A percentile compares a stretch with the other conserved stretches of the same genome.
phyloP scores from a whole-genome alignment of 2,113 vertebrate species.

The Gallinago undulata region DNA sequence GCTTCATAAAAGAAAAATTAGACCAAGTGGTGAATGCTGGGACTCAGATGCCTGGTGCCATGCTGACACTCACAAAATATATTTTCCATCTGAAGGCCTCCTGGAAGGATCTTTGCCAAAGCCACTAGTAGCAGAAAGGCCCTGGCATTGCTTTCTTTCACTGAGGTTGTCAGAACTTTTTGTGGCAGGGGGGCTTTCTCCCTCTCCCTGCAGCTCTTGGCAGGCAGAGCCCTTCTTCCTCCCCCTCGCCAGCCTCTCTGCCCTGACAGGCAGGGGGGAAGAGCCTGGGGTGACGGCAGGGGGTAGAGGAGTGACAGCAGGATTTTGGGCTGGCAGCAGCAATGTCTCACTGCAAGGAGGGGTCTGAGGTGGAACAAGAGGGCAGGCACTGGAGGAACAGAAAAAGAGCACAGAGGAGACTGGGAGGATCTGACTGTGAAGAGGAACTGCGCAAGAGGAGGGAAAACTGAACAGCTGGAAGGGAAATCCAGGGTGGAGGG shows the following conservation, averaged over 20 bases:
- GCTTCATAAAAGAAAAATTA: background rate
- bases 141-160: background rate
- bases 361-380: background rate
- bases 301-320: fast-evolving
- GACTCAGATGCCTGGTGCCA: background rate
- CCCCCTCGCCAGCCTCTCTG: background rate
- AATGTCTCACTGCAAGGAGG: background rate
- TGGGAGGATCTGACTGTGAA: background rate
- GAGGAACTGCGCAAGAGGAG: background rate
- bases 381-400: fast-evolving
- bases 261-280: background rate
- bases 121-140: background rate
- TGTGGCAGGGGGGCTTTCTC: background rate
- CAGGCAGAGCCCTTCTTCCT: background rate
- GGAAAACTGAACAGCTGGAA: background rate
- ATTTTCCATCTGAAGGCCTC: background rate
- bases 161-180: background rate
- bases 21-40: background rate
- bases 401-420: background rate
- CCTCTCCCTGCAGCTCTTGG: background rate
- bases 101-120: background rate
- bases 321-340: background rate
- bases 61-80: background rate
- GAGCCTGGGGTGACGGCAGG: background rate
- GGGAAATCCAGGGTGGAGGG: background rate